Base-by-base conservation (phyloP, 1,140 invertebrate genomes). In the Pissodes strobi region DNA sequence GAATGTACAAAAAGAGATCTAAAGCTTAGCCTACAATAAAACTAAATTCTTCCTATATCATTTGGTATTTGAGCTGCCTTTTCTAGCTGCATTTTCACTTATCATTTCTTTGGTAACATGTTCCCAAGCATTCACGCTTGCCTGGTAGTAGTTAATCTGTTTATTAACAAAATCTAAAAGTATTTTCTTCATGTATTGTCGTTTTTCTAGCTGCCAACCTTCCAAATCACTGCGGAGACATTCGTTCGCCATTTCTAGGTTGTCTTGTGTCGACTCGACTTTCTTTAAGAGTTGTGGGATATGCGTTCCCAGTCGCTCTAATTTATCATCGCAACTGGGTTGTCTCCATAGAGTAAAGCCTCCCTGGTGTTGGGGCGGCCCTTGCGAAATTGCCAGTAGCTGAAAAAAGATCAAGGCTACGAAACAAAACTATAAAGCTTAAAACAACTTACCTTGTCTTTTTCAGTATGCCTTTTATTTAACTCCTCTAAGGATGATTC, bases 121-220 rank as follows among this genome's bases (percentile, higher is more conserved):
- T 51, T 88, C 86, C 86, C 86, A 88, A 6, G 84, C 80, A 51
- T 79, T 78, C 66, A 87, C 83, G 72, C 81, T 85, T 70, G 87
- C 82, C 71, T 88, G 82, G 78, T 89, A 89, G 72, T 85, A 87
- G 45, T 81, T 76, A 34, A 90, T 88, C 73, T 91, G 87, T 73
- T 85, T 82, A 66, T 88, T 86, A 12, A 87, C 86, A 80, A 88
- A 84, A 65, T 81, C 76, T 1, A 86, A 75, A 2, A 91, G 79
- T 67, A 90, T 83, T 61, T 83, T 83, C 70, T 88, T 89, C 19
- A 90, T 74, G 74, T 89, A 87, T 10, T 80, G 77, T 63, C 84
- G 84, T 74, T 90, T 91, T 60, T 88, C 87, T 13, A 81, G 73
- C 64, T 88, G 85, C 89, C 89, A 91, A 55, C 88, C 78, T 38